Evolutionary conservation across 2,797 vertebrate genomes (phyloP).

Genomic region (Oreonectes daqikongensis): DNA sequence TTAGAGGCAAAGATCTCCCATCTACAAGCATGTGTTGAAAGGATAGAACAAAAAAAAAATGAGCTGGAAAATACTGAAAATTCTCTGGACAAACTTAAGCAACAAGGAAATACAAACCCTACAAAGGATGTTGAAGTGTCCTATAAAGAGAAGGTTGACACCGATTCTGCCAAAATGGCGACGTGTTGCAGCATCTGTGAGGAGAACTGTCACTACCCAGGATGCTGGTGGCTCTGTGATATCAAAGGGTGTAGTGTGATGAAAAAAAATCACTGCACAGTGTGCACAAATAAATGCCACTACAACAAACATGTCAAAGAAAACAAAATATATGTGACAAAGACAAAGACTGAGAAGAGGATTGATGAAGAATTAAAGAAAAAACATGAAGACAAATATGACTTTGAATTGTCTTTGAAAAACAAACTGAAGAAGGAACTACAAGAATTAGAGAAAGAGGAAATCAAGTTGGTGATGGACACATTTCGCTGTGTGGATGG

Average conservation of each 20-base stretch:
- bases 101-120: no score
- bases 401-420: background rate
- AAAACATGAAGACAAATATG: slow-evolving; percentile 18
- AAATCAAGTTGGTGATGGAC: background rate
- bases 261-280: background rate
- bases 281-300: slow-evolving; percentile 28
- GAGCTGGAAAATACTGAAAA: no score
- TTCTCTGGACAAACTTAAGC: no score
- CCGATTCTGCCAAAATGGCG: background rate
- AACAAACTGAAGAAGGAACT: background rate
- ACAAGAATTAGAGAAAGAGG: background rate
- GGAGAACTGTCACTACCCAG: slow-evolving; percentile 52
- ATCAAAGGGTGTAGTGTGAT: slow-evolving; percentile 5
- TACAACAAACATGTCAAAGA: slow-evolving; percentile 9
- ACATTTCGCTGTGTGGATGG: background rate
- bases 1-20: no score
- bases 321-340: background rate
- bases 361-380: slow-evolving; percentile 30
- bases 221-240: slow-evolving; percentile 49
- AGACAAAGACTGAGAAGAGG: slow-evolving; percentile 7
- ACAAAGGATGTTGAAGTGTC: no score
- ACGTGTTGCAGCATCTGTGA: slow-evolving; percentile 21
- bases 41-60: no score
- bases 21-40: no score
- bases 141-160: background rate